Percentiles rank a stretch among this genome's conserved stretches.
Evolutionary conservation across 2,797 vertebrate species (phyloP).

Genomic region (Hirundo rustica): DNA sequence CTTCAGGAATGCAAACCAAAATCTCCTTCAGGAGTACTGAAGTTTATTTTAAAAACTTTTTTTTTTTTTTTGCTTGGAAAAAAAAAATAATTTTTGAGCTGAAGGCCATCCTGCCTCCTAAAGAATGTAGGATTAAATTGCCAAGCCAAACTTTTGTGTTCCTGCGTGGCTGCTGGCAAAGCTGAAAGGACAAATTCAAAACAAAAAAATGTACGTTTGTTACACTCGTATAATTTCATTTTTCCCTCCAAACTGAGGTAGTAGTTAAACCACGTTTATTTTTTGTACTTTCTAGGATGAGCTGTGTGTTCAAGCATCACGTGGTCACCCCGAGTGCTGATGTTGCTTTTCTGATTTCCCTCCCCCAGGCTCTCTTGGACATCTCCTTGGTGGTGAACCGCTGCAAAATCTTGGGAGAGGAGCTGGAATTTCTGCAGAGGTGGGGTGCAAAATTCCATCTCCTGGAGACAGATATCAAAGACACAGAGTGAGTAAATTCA

Average conservation of each 20-base stretch:
- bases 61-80: not conserved
- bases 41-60: not conserved
- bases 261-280: not conserved
- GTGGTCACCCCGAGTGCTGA: not conserved
- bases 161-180: not conserved
- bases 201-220: not conserved
- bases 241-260: not conserved
- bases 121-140: not conserved
- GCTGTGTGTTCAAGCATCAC: not conserved
- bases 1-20: not conserved
- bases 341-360: not conserved
- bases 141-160: not conserved
- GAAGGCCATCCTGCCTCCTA: not conserved
- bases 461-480: constrained; percentile 64
- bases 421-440: constrained; percentile 77
- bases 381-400: constrained; percentile 73
- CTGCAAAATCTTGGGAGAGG: constrained; percentile 76
- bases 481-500: constrained; percentile 73
- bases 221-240: not conserved
- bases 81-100: not conserved
- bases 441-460: constrained; percentile 81
- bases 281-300: not conserved
- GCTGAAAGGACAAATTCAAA: not conserved
- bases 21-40: not conserved
- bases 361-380: constrained; percentile 73